Evolutionary conservation across 2,888 invertebrate genomes (phyloP), one percentile per base, ranked within the genome.

Genomic region (Omphaloscelis lunosa): DNA sequence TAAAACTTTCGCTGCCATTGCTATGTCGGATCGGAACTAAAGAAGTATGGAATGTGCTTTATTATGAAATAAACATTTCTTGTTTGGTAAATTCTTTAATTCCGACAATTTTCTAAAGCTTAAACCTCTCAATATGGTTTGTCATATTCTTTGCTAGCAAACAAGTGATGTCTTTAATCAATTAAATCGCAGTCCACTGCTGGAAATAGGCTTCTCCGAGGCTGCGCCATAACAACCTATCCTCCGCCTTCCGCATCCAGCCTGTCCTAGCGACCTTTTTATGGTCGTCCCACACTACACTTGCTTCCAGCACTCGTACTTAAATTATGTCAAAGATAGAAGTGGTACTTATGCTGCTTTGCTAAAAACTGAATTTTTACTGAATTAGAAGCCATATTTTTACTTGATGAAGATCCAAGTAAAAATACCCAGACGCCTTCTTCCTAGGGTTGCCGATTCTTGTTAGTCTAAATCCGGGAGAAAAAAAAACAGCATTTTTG

Each of bases 1-100:
- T 74, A 59, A 23, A 74, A 81, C 80, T 81, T 81, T 81, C 80
- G 1, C 83, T 70, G 58, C n/a, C 39, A 61, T 41, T 61, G 2
- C 23, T 65, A 20, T 29, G 58, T 23, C 17, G 23, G 45, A 61
- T 76, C 41, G 69, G 48, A 80, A 82, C 45, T 48, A 66, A 66
- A 41, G 20, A 51, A 29, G 12, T 45, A 27, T 45, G 34, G 53
- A 75, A 82, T 51, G n/a, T 34, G 8, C 8, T 29, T 7, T 59
- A 17, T 61, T 67, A 59, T 23, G 78, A 53, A 65, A 65, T 17
- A 58, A 12, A 41, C 20, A 41, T 48, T 63, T 15, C 8, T 34
- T 77, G 69, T 39, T 4, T 29, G 29, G 5, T 27, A 27, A 58
- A 23, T 12, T n/a, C 9, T 3, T 3, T 53, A 53, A 23, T 8